A percentile compares a stretch with the other conserved stretches of the same genome.
Conservation (phyloP, 2,888 invertebrate genomes). For the Ophion ellenae region DNA sequence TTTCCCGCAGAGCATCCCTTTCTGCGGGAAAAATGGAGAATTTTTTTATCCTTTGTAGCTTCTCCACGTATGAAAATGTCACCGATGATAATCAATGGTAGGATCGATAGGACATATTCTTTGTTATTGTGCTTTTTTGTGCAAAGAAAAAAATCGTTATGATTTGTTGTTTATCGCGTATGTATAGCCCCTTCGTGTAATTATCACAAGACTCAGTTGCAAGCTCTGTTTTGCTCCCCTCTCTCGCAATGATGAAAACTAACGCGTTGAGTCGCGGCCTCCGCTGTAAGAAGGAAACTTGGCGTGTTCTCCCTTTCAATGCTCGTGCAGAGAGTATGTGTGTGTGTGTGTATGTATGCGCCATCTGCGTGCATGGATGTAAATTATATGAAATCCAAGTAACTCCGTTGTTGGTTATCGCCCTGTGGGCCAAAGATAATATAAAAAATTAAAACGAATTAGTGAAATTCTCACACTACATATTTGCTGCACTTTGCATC, state of each 20-base stretch:
- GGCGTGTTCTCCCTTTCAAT: slow-evolving; percentile 41
- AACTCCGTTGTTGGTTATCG: slow-evolving; percentile 36
- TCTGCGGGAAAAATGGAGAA: too few species aligned
- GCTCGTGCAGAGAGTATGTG: slow-evolving; percentile 1
- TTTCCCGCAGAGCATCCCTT: too few species aligned
- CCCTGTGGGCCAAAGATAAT: slow-evolving; percentile 34
- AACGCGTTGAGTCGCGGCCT: slow-evolving; percentile 59
- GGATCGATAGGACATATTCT: too few species aligned
- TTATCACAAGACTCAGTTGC: slow-evolving; percentile 44
- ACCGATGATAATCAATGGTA: too few species aligned
- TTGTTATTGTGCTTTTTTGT: too few species aligned
- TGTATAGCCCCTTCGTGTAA: slow-evolving; percentile 55
- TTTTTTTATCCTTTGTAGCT: too few species aligned
- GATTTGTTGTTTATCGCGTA: slow-evolving; percentile 28
- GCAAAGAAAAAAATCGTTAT: slow-evolving; percentile 12
- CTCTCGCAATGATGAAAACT: slow-evolving; percentile 55
- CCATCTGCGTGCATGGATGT: not conserved
- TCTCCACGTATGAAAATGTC: too few species aligned
- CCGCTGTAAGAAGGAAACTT: slow-evolving; percentile 38
- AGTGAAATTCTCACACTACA: slow-evolving; percentile 36
- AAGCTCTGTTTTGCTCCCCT: slow-evolving; percentile 17
- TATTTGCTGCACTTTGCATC: slow-evolving; percentile 15
- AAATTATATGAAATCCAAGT: not conserved
- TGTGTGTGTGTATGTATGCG: not conserved
- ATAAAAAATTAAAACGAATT: slow-evolving; percentile 39